Evolutionary conservation across 2,888 invertebrate species (phyloP).

Genomic region (Perizoma flavofasciatum): DNA sequence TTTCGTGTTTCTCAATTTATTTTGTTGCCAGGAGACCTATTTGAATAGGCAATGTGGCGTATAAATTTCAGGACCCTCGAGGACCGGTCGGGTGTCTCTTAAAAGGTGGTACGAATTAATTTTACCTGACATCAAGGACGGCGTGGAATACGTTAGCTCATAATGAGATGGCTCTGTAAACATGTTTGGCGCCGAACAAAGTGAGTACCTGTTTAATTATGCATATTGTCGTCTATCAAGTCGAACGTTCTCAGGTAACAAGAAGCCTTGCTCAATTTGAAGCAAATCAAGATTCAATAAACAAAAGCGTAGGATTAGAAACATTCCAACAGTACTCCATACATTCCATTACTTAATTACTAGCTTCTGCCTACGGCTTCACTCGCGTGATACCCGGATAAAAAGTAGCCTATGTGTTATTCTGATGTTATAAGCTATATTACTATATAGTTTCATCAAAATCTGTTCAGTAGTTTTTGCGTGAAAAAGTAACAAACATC

Average conservation of each 20-base stretch:
- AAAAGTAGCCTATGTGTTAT: too few species aligned
- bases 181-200: slow-evolving; percentile 51
- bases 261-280: slow-evolving; percentile 5
- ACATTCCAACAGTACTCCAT: too few species aligned
- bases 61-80: slow-evolving; percentile 70
- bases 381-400: too few species aligned
- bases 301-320: neutral
- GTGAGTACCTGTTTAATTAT: slow-evolving; percentile 51
- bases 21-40: slow-evolving; percentile 70
- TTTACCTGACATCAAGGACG: slow-evolving; percentile 73
- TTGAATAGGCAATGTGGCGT: slow-evolving; percentile 78
- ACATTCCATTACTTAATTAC: too few species aligned
- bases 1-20: slow-evolving; percentile 65
- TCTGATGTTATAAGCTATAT: too few species aligned
- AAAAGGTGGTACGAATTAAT: slow-evolving; percentile 78
- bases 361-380: too few species aligned
- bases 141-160: slow-evolving; percentile 62
- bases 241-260: slow-evolving; percentile 15
- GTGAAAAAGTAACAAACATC: too few species aligned
- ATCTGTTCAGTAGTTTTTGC: too few species aligned
- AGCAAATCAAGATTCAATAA: neutral
- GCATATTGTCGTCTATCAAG: slow-evolving; percentile 47
- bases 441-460: too few species aligned
- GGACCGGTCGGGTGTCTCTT: slow-evolving; percentile 63
- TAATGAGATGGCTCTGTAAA: slow-evolving; percentile 67